Percentiles rank a stretch among this genome's conserved stretches.
Evolutionary conservation across 2,797 vertebrate genomes (phyloP).

Genomic region (Pagetopsis macropterus): DNA sequence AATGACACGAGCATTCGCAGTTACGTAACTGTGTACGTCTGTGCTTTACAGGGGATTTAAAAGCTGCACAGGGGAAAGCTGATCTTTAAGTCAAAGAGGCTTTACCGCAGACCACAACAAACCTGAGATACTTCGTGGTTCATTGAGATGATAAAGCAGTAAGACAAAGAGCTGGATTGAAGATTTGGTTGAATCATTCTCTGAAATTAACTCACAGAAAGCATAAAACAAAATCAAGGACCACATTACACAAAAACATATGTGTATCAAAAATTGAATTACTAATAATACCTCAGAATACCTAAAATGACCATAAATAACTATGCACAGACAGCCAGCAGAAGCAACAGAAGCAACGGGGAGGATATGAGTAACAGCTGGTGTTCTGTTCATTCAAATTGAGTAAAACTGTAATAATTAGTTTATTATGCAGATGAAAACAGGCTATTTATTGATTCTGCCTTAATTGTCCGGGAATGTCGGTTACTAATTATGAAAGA

Average conservation of each 20-base stretch:
- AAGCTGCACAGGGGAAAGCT: constrained; percentile 64
- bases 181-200: constrained; percentile 14
- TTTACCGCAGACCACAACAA: constrained; percentile 80
- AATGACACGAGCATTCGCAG: constrained; percentile 46
- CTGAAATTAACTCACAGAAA: constrained; percentile 10
- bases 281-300: neutral
- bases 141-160: constrained; percentile 42
- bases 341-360: constrained; percentile 2
- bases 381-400: constrained; percentile 33
- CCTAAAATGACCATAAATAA: constrained; percentile 27
- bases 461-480: constrained; percentile 36
- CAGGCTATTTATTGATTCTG: constrained; percentile 32
- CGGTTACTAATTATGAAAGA: constrained; percentile 26
- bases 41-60: constrained; percentile 72
- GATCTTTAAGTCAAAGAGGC: constrained; percentile 81
- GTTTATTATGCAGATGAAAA: constrained; percentile 47
- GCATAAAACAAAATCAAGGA: neutral
- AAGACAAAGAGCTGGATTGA: constrained; percentile 15
- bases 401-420: constrained; percentile 37
- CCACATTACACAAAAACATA: neutral
- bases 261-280: neutral
- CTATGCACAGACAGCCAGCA: constrained; percentile 10
- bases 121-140: constrained; percentile 61
- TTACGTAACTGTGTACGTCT: constrained; percentile 77
- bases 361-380: constrained; percentile 45